Percentiles rank a stretch among this genome's conserved stretches.
Conservation (phyloP, 2,888 invertebrate species). For the Poecilobothrus nobilitatus region DNA sequence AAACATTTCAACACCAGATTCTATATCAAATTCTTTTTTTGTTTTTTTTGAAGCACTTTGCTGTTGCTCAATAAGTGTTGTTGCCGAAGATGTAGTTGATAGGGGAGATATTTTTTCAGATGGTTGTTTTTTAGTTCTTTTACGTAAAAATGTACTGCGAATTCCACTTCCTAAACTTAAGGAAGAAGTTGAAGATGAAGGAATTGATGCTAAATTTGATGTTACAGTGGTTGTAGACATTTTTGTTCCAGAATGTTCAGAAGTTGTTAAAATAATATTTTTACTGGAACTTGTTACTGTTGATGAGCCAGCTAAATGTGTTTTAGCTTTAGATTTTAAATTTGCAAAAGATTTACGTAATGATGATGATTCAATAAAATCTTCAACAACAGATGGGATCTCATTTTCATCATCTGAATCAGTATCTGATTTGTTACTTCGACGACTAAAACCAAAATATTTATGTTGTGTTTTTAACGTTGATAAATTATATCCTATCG, state of each 20-base stretch:
- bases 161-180: conserved; percentile 12
- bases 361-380: conserved; percentile 31
- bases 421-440: conserved; percentile 23
- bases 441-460: conserved; percentile 4
- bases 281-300: conserved; percentile 14
- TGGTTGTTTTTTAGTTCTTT: conserved; percentile 22
- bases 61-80: not conserved
- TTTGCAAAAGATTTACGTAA: conserved; percentile 36
- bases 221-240: conserved; percentile 1
- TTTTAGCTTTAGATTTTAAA: conserved; percentile 38
- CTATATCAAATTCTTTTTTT: conserved; percentile 34
- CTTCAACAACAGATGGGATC: conserved; percentile 28
- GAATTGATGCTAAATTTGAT: not conserved
- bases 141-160: conserved; percentile 32
- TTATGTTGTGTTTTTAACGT: not conserved
- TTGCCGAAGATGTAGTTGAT: conserved; percentile 11
- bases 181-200: conserved; percentile 19
- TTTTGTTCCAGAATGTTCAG: not conserved
- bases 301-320: conserved; percentile 25
- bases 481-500: not conserved
- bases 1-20: conserved; percentile 42
- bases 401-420: conserved; percentile 39
- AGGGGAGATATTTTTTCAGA: not conserved
- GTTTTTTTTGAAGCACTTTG: conserved; percentile 33
- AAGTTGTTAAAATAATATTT: conserved; percentile 20